Conservation (phyloP, 1,140 invertebrate genomes). For the Pseudoatta argentina region DNA sequence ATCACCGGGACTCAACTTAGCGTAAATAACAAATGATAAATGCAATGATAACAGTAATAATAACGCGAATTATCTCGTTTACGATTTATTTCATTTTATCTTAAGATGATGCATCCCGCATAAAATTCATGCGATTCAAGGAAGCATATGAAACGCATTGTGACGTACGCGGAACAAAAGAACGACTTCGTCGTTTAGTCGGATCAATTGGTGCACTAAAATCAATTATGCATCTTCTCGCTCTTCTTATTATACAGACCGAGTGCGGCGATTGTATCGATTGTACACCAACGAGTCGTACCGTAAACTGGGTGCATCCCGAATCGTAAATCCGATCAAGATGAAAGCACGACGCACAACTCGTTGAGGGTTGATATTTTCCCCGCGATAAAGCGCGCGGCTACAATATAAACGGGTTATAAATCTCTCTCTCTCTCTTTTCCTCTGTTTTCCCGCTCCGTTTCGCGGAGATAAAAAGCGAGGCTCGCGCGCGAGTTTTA, state of each 20-base stretch:
- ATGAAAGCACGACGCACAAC: slow-evolving; percentile 34
- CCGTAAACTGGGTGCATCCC: slow-evolving; percentile 3
- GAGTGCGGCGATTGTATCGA: slow-evolving; percentile 18
- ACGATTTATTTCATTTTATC: not conserved
- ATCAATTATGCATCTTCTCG: slow-evolving; percentile 52
- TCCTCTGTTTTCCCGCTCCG: not conserved
- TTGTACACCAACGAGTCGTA: slow-evolving; percentile 12
- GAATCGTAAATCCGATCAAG: slow-evolving; percentile 33
- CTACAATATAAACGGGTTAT: slow-evolving; percentile 44
- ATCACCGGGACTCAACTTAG: not conserved
- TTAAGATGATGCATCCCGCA: not conserved
- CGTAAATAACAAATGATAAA: not conserved
- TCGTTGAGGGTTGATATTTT: slow-evolving; percentile 52
- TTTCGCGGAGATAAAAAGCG: slow-evolving; percentile 26
- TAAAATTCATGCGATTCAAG: slow-evolving; percentile 21
- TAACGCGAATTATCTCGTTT: not conserved
- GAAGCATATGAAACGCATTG: not conserved
- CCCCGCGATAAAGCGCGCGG: slow-evolving; percentile 48
- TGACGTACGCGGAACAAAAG: slow-evolving; percentile 50
- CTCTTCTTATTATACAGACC: slow-evolving; percentile 25
- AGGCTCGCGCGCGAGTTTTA: slow-evolving; percentile 50
- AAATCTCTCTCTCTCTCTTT: slow-evolving; percentile 21
- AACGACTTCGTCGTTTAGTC: slow-evolving; percentile 36
- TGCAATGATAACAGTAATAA: not conserved
- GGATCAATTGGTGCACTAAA: slow-evolving; percentile 44